A percentile compares a stretch with the other conserved stretches of the same genome.
Conservation (phyloP, 35 echinoderm and acorn worm genomes). For the Amphiura filiformis region DNA sequence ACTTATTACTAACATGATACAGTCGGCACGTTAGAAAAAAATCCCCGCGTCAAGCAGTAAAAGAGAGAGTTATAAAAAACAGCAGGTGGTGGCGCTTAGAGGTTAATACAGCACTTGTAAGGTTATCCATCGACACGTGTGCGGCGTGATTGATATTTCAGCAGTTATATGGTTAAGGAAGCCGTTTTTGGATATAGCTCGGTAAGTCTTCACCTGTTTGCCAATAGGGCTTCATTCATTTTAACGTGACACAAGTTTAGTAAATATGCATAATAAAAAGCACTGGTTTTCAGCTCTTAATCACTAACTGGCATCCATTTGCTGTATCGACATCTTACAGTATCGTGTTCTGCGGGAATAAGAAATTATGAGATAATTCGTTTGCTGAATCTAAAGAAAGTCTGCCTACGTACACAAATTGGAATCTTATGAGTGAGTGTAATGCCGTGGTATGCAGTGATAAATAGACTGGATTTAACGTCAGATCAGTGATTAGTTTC, state of each 20-base stretch:
- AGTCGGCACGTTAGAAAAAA: too few species aligned
- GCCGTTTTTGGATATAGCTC: not conserved
- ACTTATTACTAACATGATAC: too few species aligned
- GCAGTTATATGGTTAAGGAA: not conserved
- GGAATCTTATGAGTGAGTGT: not conserved
- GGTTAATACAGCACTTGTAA: too few species aligned
- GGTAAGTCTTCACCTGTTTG: not conserved
- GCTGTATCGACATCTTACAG: not conserved
- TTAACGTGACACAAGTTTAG: not conserved
- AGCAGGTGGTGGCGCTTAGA: too few species aligned
- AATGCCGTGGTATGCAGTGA: not conserved
- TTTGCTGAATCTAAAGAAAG: not conserved
- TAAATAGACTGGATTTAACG: too few species aligned
- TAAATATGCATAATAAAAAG: not conserved
- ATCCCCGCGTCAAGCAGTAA: too few species aligned
- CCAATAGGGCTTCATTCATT: not conserved
- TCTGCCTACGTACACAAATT: not conserved
- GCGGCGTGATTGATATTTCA: not conserved
- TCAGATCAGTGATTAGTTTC: too few species aligned
- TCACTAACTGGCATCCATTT: not conserved
- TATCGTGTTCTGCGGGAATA: not conserved
- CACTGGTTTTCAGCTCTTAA: not conserved
- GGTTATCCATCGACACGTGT: too few species aligned
- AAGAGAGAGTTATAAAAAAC: too few species aligned
- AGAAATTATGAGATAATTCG: not conserved